Evolutionary conservation across 2,888 invertebrate species (phyloP).

Genomic region (Hypomecis punctinalis): DNA sequence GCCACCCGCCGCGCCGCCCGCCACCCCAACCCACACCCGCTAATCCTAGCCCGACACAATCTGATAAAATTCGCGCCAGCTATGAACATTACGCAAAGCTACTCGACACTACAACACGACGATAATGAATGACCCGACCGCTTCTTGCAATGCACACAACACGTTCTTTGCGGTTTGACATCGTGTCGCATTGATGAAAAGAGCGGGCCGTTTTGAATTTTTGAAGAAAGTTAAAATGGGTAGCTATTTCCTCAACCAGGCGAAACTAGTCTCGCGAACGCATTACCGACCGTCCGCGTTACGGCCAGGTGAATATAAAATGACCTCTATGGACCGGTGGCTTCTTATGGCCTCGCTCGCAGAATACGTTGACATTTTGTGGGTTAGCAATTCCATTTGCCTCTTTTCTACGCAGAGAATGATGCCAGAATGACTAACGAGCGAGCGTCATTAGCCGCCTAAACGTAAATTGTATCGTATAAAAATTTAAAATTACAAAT

Average conservation of each 20-base stretch:
- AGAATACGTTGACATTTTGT: conserved; percentile 82
- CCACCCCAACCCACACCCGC: conserved; percentile 66
- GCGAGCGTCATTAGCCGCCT: conserved; percentile 70
- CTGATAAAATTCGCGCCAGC: conserved; percentile 85
- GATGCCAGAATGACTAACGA: conserved; percentile 82
- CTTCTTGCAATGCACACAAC: conserved; percentile 67
- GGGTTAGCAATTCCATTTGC: conserved; percentile 80
- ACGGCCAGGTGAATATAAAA: conserved; percentile 84
- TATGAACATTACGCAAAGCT: conserved; percentile 83
- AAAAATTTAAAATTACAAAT: conserved; percentile 74
- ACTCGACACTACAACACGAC: conserved; percentile 75
- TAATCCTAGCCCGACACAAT: conserved; percentile 82
- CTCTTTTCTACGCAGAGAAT: conserved; percentile 66
- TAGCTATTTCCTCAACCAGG: conserved; percentile 78
- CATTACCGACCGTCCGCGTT: conserved; percentile 78
- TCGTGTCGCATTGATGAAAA: conserved; percentile 68
- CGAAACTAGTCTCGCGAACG: conserved; percentile 84
- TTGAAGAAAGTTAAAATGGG: conserved; percentile 74
- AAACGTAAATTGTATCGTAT: conserved; percentile 68
- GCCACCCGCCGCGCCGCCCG: conserved; percentile 62
- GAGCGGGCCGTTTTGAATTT: conserved; percentile 64
- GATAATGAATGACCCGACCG: conserved; percentile 80
- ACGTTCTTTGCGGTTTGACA: conserved; percentile 60
- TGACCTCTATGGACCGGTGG: conserved; percentile 84
- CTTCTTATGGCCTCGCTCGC: conserved; percentile 81